phyloP scores from a whole-genome alignment of 2,888 invertebrate species.

The Cataglyphis rosenhaueri region DNA sequence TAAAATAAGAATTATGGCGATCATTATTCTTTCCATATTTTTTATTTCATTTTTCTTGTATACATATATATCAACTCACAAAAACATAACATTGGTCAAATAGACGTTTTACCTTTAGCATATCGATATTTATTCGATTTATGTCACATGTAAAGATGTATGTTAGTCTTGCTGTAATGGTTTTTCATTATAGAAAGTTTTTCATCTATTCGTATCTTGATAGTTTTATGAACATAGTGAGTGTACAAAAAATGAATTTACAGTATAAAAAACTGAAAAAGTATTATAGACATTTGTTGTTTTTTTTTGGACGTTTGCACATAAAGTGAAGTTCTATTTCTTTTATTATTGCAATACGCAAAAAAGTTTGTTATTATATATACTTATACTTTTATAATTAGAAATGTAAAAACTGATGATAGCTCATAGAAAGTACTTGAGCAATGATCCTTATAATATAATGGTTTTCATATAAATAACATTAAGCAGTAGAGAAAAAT shows the following conservation, averaged over 20 bases:
- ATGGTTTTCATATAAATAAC: constrained; percentile 37
- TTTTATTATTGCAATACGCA: constrained; percentile 9
- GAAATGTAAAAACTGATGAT: constrained; percentile 45
- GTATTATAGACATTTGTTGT: constrained; percentile 6
- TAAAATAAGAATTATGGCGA: neutral
- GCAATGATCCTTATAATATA: constrained; percentile 38
- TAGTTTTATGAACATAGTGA: constrained; percentile 16
- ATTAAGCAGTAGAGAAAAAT: constrained; percentile 17
- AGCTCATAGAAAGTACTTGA: constrained; percentile 45
- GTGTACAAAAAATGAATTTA: constrained; percentile 14
- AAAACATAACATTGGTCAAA: constrained; percentile 46
- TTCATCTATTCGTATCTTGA: neutral
- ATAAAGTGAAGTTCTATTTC: constrained; percentile 14
- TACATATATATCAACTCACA: constrained; percentile 48
- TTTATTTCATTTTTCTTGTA: constrained; percentile 36
- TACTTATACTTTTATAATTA: constrained; percentile 15
- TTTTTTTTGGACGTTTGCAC: constrained; percentile 20
- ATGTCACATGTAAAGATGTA: constrained; percentile 35
- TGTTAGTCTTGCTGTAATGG: constrained; percentile 30
- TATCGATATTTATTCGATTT: constrained; percentile 33
- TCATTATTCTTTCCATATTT: constrained; percentile 23
- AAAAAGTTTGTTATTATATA: neutral
- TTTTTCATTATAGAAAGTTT: constrained; percentile 17
- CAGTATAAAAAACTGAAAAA: constrained; percentile 30
- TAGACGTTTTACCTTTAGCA: constrained; percentile 26